A percentile compares a stretch with the other conserved stretches of the same genome.
Evolutionary conservation across 2,797 vertebrate genomes (phyloP).

Genomic region (Micropoecilia bifurca): DNA sequence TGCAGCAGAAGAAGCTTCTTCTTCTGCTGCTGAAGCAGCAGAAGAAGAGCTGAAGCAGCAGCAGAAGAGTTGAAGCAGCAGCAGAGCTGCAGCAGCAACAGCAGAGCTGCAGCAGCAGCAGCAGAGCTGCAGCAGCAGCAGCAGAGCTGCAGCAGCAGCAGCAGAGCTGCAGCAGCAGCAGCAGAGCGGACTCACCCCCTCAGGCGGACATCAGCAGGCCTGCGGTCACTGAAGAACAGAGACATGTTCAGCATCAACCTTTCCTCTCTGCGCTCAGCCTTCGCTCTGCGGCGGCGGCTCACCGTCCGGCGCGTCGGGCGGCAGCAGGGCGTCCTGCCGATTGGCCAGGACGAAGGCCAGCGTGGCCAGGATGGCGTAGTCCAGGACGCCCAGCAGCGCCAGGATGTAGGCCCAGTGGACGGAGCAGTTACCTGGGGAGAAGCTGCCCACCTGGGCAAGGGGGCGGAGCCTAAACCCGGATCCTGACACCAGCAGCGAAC

Average conservation of each 20-base stretch:
- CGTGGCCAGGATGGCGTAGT: constrained; percentile 83
- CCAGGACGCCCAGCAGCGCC: constrained; percentile 84
- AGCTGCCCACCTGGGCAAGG: constrained; percentile 76
- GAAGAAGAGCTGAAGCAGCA: no score
- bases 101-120: no score
- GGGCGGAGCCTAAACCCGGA: not conserved
- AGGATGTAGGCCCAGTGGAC: constrained; percentile 87
- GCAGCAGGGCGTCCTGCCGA: constrained; percentile 84
- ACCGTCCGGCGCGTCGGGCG: constrained; percentile 79
- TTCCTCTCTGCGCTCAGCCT: not conserved
- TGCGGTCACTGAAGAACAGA: constrained; percentile 62
- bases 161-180: not conserved
- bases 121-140: no score
- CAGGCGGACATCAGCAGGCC: constrained; percentile 72
- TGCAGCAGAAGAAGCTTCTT: no score
- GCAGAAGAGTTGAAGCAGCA: no score
- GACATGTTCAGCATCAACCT: not conserved
- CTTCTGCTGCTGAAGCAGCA: no score
- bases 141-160: no score
- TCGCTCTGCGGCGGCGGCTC: not conserved
- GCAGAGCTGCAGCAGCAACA: no score
- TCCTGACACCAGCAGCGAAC: not conserved
- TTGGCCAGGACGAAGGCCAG: constrained; percentile 87
- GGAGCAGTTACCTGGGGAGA: constrained; percentile 83
- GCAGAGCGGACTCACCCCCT: constrained; percentile 35